Conservation (phyloP, 2,797 vertebrate genomes). For the Enteromius mattozi region DNA sequence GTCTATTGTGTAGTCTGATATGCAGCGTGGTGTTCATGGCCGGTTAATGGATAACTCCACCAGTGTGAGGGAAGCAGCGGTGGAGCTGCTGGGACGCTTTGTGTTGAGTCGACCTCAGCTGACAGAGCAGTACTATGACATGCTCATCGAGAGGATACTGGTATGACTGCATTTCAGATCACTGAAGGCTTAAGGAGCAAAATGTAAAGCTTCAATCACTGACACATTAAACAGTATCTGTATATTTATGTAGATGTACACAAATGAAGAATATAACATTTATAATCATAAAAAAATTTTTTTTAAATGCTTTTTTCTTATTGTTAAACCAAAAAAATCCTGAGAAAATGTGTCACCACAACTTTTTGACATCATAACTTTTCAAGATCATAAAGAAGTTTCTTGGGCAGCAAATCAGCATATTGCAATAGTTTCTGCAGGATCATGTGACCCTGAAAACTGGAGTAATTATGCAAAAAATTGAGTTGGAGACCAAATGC, state of each 20-base stretch:
- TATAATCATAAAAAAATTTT: background rate
- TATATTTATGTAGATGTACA: background rate
- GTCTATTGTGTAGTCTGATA: conserved; percentile 84
- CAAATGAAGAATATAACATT: background rate
- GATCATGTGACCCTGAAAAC: background rate
- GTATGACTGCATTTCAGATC: conserved; percentile 66
- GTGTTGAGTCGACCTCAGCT: conserved; percentile 96
- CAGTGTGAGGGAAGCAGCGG: conserved; percentile 95
- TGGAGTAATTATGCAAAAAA: background rate
- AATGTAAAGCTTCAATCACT: background rate
- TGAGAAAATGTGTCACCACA: background rate
- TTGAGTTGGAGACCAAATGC: too few species aligned
- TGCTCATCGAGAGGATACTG: conserved; percentile 98
- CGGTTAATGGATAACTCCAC: conserved; percentile 97
- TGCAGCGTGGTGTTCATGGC: conserved; percentile 96
- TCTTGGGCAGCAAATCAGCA: background rate
- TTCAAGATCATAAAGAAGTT: background rate
- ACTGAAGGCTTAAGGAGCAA: background rate
- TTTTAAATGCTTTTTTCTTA: background rate
- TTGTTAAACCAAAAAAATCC: background rate
- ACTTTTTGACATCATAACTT: too few species aligned
- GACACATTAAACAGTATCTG: background rate
- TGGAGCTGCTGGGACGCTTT: conserved; percentile 92
- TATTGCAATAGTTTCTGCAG: background rate
- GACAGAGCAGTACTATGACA: conserved; percentile 98